Evolutionary conservation across 2,888 invertebrate species (phyloP), one percentile per base, ranked within the genome.

Genomic region (Sesia apiformis): DNA sequence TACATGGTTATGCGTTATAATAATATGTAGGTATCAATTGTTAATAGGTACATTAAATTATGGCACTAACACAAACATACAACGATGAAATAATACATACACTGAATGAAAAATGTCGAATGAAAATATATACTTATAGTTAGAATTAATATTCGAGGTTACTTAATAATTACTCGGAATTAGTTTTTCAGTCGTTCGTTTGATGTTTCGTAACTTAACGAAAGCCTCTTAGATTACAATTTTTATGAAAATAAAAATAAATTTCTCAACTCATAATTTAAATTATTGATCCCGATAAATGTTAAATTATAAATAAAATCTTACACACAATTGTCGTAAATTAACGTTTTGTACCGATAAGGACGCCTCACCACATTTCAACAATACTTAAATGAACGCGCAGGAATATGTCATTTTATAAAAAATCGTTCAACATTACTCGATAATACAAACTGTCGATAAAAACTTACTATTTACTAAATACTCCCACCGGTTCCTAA

Each of bases 111-210:
- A 62, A 76, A 84, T 81, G 82, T 84, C 83, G 72, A 77, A 81
- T 72, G 69, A 78, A 69, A 23, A 23, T 23, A 23, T 23, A 23
- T 23, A 70, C 61, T 65, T 59, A 70, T 63, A 67, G 69, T 56
- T 57, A 63, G 58, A 58, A 64, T 65, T 53, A 53, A 60, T 63
- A 69, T 76, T 78, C 78, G 78, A 72, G 64, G 67, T 74, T 65
- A 78, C 81, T 81, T 81, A 71, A 67, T 58, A 57, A 62, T 63
- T 78, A 78, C 77, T 84, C 84, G 84, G 89, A 89, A 89, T 88
- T 81, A 74, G 71, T 83, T 81, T 88, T 83, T 89, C 89, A 89
- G 89, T 89, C 89, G 89, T 89, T 89, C 89, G 89, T 88, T 82
- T 50, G 79, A 79, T 74, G 65, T 76, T 77, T 80, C 82, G 83